Base-by-base conservation (phyloP, 2,113 vertebrate species). In the Halichoerus grypus region DNA sequence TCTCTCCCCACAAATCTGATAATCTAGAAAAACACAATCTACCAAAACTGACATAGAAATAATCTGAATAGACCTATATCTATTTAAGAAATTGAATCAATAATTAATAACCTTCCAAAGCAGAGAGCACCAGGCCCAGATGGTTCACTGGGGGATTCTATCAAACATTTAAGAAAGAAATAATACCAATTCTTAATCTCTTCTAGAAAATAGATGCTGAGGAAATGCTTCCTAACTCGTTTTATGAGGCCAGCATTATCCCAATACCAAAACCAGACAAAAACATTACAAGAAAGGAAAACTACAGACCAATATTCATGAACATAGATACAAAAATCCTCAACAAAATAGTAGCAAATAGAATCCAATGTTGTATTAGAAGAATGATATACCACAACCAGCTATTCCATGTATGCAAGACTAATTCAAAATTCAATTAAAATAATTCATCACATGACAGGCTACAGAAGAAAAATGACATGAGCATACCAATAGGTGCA, bases 281-380 rank as follows among this genome's bases (percentile, higher is more conserved):
- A 74, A 82, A n/a, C 63, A 61, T 85, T 51, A 42, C 12, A 63
- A 69, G 57, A 84, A 71, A 94, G n/a, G 46, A 42, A 92, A 95
- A 81, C 19, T 87, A 63, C 15, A 95, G 53, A 88, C n/a, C 82
- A 92, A 39, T 42, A 53, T 92, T 80, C 31, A 42, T 72, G 57
- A 88, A 85, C 36, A 86, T 12, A 33, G 22, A 63, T 81, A 67
- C 3, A n/a, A 51, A 94, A 61, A 67, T 61, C 51, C 65, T 84
- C 61, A 80, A 67, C 22, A 85, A 84, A 87, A 36, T 63, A 61
- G 51, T 53, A 69, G 53, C 81, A 80, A 80, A 71, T 80, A 53
- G 51, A 59, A 88, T 57, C 33, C 24, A 80, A 59, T 49, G 14
- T 33, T 59, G 14, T 26, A 13, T 33, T 59, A 55, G 67, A 86